Conservation (phyloP, 2,797 vertebrate species). For the Nyctalus aviator region DNA sequence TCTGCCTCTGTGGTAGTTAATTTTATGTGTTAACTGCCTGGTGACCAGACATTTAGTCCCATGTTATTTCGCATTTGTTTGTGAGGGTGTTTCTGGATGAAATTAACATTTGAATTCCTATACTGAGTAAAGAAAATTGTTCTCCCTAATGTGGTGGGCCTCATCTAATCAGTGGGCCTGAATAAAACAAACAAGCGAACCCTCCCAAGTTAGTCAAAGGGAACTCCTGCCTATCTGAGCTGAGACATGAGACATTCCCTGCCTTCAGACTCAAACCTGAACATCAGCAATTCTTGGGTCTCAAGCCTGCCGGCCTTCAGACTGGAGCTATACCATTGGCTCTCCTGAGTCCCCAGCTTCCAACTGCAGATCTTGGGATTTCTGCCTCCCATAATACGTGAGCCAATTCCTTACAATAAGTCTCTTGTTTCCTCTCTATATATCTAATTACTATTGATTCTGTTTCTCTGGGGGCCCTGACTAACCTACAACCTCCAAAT, state of each 20-base stretch:
- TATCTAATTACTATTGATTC: not conserved
- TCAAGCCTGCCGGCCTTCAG: not conserved
- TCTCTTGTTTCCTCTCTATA: not conserved
- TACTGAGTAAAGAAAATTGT: not conserved
- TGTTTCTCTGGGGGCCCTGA: not conserved
- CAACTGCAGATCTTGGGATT: not conserved
- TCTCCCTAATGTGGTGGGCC: not conserved
- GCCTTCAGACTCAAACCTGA: not conserved
- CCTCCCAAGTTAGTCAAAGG: not conserved
- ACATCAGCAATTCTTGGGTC: not conserved
- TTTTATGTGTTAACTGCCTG: not conserved
- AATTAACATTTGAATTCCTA: not conserved
- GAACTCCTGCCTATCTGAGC: not conserved
- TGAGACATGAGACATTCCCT: not conserved
- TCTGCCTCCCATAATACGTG: not conserved
- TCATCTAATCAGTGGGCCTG: not conserved
- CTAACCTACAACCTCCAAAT: not conserved
- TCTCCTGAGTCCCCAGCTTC: not conserved
- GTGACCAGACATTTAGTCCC: not conserved
- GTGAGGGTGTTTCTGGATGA: not conserved
- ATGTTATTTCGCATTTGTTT: not conserved
- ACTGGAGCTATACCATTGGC: not conserved
- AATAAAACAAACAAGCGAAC: not conserved
- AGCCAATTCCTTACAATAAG: not conserved
- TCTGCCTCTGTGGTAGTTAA: not conserved